Conservation (phyloP, 2,113 vertebrate species). For the Seriola dumerili region DNA sequence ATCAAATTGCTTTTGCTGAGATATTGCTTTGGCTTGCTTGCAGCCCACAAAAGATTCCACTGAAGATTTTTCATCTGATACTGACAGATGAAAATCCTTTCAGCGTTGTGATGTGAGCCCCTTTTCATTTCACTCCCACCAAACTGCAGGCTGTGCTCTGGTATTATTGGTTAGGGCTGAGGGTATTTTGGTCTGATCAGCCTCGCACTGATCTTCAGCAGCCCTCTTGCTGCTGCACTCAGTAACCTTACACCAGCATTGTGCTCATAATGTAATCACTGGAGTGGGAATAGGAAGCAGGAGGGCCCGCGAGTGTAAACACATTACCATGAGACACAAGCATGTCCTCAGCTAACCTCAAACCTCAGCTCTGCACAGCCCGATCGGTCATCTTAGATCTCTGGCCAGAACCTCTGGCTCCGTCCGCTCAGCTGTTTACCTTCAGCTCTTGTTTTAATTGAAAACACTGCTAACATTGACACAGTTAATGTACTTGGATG, state of each 20-base stretch:
- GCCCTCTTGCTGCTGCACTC: slow-evolving; percentile 72
- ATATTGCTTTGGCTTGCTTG: slow-evolving; percentile 69
- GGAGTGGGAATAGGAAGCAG: slow-evolving; percentile 83
- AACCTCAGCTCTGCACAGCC: slow-evolving; percentile 56
- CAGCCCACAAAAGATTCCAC: slow-evolving; percentile 69
- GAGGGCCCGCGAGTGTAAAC: slow-evolving; percentile 83
- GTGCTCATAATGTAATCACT: slow-evolving; percentile 84
- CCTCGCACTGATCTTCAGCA: slow-evolving; percentile 56
- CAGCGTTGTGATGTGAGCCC: slow-evolving; percentile 59
- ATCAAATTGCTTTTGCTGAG: slow-evolving; percentile 69
- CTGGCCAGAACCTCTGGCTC: slow-evolving; percentile 76
- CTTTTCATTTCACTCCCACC: slow-evolving; percentile 67
- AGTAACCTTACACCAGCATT: slow-evolving; percentile 83
- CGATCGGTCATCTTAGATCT: slow-evolving; percentile 67
- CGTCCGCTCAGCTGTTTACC: slow-evolving; percentile 78
- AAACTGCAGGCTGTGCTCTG: slow-evolving; percentile 44
- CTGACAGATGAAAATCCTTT: slow-evolving; percentile 67
- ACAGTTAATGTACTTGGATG: slow-evolving; percentile 80
- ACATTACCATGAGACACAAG: slow-evolving; percentile 80
- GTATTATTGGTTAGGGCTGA: slow-evolving; percentile 57
- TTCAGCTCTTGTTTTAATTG: slow-evolving; percentile 81
- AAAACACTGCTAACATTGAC: slow-evolving; percentile 84
- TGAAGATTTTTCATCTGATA: slow-evolving; percentile 69
- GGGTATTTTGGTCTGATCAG: slow-evolving; percentile 65
- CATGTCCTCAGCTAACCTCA: slow-evolving; percentile 83